Evolutionary conservation across 1,140 invertebrate genomes (phyloP).

Genomic region (Ostrea edulis): DNA sequence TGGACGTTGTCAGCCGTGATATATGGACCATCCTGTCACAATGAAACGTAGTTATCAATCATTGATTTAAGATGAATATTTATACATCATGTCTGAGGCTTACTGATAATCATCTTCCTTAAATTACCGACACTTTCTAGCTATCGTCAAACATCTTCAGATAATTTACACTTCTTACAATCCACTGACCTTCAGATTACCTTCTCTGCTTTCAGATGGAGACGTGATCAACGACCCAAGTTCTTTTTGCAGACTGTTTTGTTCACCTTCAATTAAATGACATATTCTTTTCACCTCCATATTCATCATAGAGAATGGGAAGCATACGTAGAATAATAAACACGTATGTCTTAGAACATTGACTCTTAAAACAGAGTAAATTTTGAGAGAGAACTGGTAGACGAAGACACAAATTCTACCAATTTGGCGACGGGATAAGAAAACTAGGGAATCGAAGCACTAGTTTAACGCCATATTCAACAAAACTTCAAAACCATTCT

Average conservation of each 20-base stretch:
- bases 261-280: conserved; percentile 85
- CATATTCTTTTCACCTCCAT: neutral
- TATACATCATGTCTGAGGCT: no score
- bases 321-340: no score
- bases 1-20: conserved; percentile 99
- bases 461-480: no score
- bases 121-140: neutral
- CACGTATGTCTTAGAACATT: no score
- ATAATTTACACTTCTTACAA: neutral
- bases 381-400: no score
- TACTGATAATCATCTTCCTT: no score
- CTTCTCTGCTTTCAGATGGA: conserved; percentile 99
- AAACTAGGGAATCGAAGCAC: no score
- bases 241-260: conserved; percentile 99
- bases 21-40: conserved; percentile 94
- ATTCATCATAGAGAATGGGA: no score
- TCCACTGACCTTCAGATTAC: conserved; percentile 90
- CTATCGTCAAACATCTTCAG: neutral
- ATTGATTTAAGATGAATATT: neutral
- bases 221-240: conserved; percentile 95
- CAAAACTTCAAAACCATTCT: no score
- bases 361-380: no score
- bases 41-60: neutral
- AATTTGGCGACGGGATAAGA: no score
- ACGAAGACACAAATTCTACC: no score